phyloP scores from a whole-genome alignment of 2,797 vertebrate species.

The Sebastes vulpes region DNA sequence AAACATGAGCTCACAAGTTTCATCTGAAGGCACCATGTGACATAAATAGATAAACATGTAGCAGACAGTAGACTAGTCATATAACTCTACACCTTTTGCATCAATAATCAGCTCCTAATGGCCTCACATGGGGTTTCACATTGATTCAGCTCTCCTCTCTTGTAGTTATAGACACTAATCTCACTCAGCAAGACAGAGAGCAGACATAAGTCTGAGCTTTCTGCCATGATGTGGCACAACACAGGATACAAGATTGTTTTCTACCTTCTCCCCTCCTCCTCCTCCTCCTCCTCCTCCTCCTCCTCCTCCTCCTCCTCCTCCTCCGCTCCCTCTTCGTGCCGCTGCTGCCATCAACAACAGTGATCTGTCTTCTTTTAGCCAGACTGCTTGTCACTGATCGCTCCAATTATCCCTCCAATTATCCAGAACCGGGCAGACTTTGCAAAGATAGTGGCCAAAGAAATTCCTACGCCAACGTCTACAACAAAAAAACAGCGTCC shows the following conservation, averaged over 20 bases:
- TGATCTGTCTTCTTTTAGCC: constrained; percentile 46
- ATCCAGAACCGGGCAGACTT: constrained; percentile 40
- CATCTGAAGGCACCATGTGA: too few relatives aligned
- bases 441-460: constrained; percentile 37
- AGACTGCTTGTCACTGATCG: constrained; percentile 52
- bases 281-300: background rate
- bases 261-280: background rate
- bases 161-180: constrained; percentile 20
- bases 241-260: constrained; percentile 47
- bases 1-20: too few relatives aligned
- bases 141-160: constrained; percentile 32
- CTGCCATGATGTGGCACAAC: constrained; percentile 28
- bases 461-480: background rate
- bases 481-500: constrained; percentile 18
- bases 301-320: background rate
- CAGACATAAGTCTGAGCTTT: constrained; percentile 45
- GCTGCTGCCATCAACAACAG: constrained; percentile 37
- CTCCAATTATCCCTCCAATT: constrained; percentile 59
- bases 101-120: constrained; percentile 32
- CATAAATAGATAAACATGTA: background rate
- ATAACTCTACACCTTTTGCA: constrained; percentile 24
- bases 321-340: background rate
- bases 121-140: constrained; percentile 13
- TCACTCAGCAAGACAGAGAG: constrained; percentile 32
- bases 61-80: background rate